Evolutionary conservation across 2,888 invertebrate species (phyloP), one percentile per base, ranked within the genome.

Genomic region (Limenitis camilla): DNA sequence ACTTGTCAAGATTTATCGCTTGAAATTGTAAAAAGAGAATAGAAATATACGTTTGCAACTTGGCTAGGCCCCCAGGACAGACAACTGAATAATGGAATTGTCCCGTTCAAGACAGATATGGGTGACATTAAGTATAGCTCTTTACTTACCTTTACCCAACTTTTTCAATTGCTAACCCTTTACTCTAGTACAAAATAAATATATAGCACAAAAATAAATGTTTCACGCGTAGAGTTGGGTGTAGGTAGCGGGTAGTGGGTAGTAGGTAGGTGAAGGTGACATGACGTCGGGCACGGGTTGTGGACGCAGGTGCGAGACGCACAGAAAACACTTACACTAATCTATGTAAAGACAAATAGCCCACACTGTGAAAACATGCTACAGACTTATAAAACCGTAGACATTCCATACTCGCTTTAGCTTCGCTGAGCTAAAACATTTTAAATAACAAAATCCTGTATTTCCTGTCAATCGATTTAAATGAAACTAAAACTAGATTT

Each of bases 321-420:
- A 51, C 53, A 40, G 64, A 62, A 60, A 66, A 73, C 74, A 76
- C 80, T 78, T 76, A 74, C 67, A 71, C 76, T 83, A 82, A 84
- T 82, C 83, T 78, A 73, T 70, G 73, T 63, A 66, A 72, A 81
- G 78, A 83, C 76, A 81, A 81, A 80, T 76, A 80, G 74, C 71
- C 76, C 71, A 69, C 66, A 62, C 61, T 60, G 61, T 46, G 53
- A 66, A 65, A 65, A 69, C 67, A 59, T 41, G 1, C 40, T 55
- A 56, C 35, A 64, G 66, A 63, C n/a, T 44, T 8, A 2, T 32
- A 49, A 31, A 6, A 2, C 8, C 27, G 10, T 41, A 54, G 40
- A 58, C 32, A 4, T 38, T 38, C 6, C 46, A 28, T 40, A 29
- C 29, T 3, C 19, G 19, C 19, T 3, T 19, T 19, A 19, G 19